phyloP scores from a whole-genome alignment of 1,140 invertebrate genomes.

The Zaprionus capensis region DNA sequence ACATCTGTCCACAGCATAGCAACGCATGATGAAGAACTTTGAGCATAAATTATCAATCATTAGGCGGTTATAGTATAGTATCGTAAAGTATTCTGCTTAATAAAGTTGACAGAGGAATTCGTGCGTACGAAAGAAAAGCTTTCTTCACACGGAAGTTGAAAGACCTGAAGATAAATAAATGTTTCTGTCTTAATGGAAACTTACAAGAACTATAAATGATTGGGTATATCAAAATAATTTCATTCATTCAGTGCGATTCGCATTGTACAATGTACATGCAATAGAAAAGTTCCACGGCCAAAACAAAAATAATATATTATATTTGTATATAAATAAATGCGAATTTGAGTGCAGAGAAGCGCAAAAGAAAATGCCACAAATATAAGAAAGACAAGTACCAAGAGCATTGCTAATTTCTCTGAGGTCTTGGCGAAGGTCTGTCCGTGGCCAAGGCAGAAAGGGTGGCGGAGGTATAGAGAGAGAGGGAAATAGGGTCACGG shows the following conservation, averaged over 20 bases:
- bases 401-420: slow-evolving; percentile 34
- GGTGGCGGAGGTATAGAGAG: not conserved
- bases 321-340: slow-evolving; percentile 28
- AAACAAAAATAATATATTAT: slow-evolving; percentile 29
- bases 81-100: not conserved
- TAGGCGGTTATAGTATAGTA: slow-evolving; percentile 9
- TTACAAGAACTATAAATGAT: slow-evolving; percentile 4
- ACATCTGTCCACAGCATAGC: slow-evolving; percentile 21
- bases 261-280: slow-evolving; percentile 14
- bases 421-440: slow-evolving; percentile 53
- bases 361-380: slow-evolving; percentile 18
- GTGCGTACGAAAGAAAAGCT: not conserved
- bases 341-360: slow-evolving; percentile 15
- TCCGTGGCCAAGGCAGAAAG: not conserved
- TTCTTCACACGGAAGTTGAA: not conserved
- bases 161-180: not conserved
- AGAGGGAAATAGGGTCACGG: not conserved
- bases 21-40: slow-evolving; percentile 24
- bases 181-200: not conserved
- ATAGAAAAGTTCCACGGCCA: slow-evolving; percentile 25
- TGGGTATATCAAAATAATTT: not conserved
- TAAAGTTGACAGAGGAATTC: not conserved
- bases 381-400: slow-evolving; percentile 20
- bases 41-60: slow-evolving; percentile 11
- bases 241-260: not conserved